Evolutionary conservation across 1,140 invertebrate genomes (phyloP), one percentile per base, ranked within the genome.

Genomic region (Ceratina australensis): DNA sequence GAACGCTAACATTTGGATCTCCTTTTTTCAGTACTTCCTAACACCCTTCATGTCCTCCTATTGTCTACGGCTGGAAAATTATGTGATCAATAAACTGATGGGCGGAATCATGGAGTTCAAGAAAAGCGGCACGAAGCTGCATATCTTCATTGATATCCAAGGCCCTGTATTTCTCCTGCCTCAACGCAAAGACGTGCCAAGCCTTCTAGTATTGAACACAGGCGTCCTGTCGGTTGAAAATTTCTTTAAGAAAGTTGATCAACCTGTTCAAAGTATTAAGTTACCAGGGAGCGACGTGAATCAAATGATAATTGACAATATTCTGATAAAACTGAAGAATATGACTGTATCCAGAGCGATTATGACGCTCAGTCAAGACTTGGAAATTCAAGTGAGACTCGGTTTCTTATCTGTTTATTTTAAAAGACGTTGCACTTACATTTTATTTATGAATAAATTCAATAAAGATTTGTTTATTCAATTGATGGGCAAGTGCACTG

Each of bases 181-280:
- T 0, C 96, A 97, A 87, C 96, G 96, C 86, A 95, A 95, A 22
- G 95, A 95, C 68, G 96, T 96, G 8, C 95, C 96, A 0, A 96
- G 96, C 90, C 93, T 97, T n/a, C 90, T 98, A 57, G 94, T 97
- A 59, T 90, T 97, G 20, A 95, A 96, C 89, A 94, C 96, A 88
- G 96, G 96, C 72, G 94, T 96, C 86, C 89, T 98, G 13, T 93
- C 93, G 5, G 94, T 97, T 24, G 95, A 96, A 87, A 97, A 97
- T 86, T 96, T 96, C 90, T 97, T 97, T 91, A 96, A 96, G 87
- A 94, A 95, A 76, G 91, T 91, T 87, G 90, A 87, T 89, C 81
- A 89, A 76, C 78, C 68, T 61, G 87, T 81, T 63, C 80, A 85
- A 63, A 47, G 65, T 52, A 59, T 67, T 87, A 86, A 83, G 24